Conservation (phyloP, 2,888 invertebrate genomes). For the Eulithis prunata region DNA sequence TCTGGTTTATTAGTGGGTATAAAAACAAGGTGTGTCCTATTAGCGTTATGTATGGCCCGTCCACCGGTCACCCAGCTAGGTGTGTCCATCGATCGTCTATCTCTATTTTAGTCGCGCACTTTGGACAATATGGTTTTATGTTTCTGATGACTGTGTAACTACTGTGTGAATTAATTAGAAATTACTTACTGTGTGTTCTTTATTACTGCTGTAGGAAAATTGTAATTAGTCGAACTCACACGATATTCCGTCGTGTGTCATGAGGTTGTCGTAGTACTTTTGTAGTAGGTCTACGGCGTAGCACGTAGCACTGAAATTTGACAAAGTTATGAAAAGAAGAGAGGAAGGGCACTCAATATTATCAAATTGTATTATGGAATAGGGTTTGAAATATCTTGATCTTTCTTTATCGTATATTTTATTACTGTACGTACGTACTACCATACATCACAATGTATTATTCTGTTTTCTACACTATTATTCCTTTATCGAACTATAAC, state of each 20-base stretch:
- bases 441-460: conserved; percentile 36
- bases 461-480: conserved; percentile 50
- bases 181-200: background rate
- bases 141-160: conserved; percentile 6
- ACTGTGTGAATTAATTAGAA: background rate
- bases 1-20: conserved; percentile 64
- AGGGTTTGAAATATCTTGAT: too few relatives aligned
- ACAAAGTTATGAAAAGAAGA: too few relatives aligned
- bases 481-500: conserved; percentile 55
- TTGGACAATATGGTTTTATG: conserved; percentile 14
- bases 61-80: conserved; percentile 59
- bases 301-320: too few relatives aligned
- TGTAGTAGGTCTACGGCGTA: too few relatives aligned
- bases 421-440: background rate
- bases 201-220: background rate
- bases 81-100: conserved; percentile 63
- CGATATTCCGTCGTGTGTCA: too few relatives aligned
- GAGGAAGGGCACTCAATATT: too few relatives aligned
- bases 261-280: too few relatives aligned
- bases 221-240: too few relatives aligned
- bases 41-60: conserved; percentile 58
- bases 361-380: too few relatives aligned
- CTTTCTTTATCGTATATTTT: background rate
- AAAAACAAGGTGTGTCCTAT: conserved; percentile 66
- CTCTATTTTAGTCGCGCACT: conserved; percentile 36